Evolutionary conservation across 2,113 vertebrate species (phyloP), one percentile per base, ranked within the genome.

Genomic region (Sinocyclocheilus maitianheensis): DNA sequence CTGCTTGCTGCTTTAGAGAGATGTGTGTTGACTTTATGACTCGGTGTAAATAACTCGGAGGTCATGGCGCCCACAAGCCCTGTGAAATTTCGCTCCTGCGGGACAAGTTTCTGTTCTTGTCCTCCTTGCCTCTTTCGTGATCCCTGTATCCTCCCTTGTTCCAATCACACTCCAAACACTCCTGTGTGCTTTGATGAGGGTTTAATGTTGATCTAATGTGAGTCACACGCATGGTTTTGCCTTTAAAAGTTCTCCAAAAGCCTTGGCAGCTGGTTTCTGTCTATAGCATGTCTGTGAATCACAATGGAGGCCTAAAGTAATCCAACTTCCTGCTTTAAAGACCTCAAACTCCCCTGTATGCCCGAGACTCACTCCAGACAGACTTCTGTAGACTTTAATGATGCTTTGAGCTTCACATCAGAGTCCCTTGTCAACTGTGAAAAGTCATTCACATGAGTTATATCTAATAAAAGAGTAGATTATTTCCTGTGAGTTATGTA

Each of bases 1-100:
- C 34, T 71, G 40, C 58, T 86, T 40, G 76, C 84, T 79, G 7
- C 84, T 79, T 79, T 67, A 51, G 46, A 85, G 58, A 53, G 77
- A 85, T 79, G 22, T 37, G 60, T 79, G 76, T 69, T 85, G 84
- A 85, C 63, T 79, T 85, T 78, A 71, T 85, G n/a, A 55, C 76
- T 55, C 11, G 51, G 84, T 60, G 51, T 60, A 86, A 86, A 86
- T 81, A 86, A 60, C 85, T 75, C n/a, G 1, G 37, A 46, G 65
- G 65, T 81, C 51, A 86, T 74, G 77, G 65, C 55, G 51, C 77
- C 53, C 69, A 26, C 67, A 62, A 75, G 55, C 53, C 37, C 77
- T 62, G 85, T 86, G 51, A 60, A 62, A 81, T 69, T 62, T 30
- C 16, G 4, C 65, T 86, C 77, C 20, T 60, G n/a, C 18, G 53